Percentiles rank a stretch among this genome's conserved stretches.
phyloP scores from a whole-genome alignment of 2,888 invertebrate species.

The Mystacides longicornis region DNA sequence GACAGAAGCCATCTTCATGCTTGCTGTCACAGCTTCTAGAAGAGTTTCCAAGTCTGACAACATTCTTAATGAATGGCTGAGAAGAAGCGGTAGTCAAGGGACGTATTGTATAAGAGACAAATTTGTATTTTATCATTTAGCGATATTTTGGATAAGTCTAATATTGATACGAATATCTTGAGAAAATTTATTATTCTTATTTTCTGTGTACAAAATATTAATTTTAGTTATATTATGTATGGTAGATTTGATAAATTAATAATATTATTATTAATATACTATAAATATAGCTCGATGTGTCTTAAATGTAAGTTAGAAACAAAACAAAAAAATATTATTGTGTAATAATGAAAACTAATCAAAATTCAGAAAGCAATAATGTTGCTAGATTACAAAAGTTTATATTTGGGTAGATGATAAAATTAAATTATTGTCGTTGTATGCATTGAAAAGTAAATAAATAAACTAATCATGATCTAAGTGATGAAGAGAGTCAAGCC shows the following conservation, averaged over 20 bases:
- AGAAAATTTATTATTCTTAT: not conserved
- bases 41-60: constrained; percentile 20
- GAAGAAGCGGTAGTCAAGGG: not conserved
- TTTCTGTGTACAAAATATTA: no score
- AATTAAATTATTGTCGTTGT: no score
- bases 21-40: constrained; percentile 48
- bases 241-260: not conserved
- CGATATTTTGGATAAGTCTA: not conserved
- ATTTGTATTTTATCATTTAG: not conserved
- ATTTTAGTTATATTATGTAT: not conserved
- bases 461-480: no score
- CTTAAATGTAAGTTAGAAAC: not conserved
- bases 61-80: constrained; percentile 24
- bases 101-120: not conserved
- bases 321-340: not conserved
- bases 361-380: no score
- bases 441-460: no score
- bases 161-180: not conserved
- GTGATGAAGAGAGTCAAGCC: no score
- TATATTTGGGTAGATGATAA: no score
- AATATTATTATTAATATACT: no score
- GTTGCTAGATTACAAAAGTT: no score
- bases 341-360: not conserved
- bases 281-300: not conserved
- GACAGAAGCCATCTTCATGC: constrained; percentile 53